Conservation (phyloP, 2,797 vertebrate genomes). For the Lutjanus argentimaculatus region DNA sequence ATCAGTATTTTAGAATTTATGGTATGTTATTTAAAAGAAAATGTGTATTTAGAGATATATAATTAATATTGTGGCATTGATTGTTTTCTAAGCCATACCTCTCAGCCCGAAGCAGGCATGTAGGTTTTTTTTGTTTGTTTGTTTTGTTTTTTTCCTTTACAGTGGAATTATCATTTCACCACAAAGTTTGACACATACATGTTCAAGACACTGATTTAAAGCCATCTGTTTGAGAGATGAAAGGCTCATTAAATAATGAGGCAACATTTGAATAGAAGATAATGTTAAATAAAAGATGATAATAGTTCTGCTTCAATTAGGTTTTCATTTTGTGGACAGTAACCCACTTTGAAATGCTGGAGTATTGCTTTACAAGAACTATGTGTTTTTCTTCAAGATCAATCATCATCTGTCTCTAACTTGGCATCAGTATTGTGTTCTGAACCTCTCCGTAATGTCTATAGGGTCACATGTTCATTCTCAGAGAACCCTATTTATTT, state of each 20-base stretch:
- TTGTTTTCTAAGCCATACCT: too few species aligned
- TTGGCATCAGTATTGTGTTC: background rate
- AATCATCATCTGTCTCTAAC: background rate
- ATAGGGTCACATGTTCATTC: background rate
- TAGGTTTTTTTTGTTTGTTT: too few species aligned
- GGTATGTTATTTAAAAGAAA: too few species aligned
- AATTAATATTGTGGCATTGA: too few species aligned
- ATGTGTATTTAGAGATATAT: too few species aligned
- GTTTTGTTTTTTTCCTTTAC: background rate
- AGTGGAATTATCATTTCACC: background rate
- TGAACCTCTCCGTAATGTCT: background rate
- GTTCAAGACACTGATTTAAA: background rate
- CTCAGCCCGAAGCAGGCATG: too few species aligned
- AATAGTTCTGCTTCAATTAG: background rate
- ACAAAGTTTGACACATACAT: background rate
- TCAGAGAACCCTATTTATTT: background rate
- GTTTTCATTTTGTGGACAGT: background rate
- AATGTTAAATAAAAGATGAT: background rate
- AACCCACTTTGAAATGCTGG: background rate
- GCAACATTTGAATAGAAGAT: background rate
- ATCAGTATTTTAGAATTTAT: too few species aligned
- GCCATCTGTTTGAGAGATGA: background rate
- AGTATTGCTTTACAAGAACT: background rate
- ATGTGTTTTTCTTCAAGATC: conserved; percentile 22
- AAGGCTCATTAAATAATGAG: background rate